A percentile compares a stretch with the other conserved stretches of the same genome.
Evolutionary conservation across 2,113 vertebrate genomes (phyloP).

Genomic region (Solea senegalensis): DNA sequence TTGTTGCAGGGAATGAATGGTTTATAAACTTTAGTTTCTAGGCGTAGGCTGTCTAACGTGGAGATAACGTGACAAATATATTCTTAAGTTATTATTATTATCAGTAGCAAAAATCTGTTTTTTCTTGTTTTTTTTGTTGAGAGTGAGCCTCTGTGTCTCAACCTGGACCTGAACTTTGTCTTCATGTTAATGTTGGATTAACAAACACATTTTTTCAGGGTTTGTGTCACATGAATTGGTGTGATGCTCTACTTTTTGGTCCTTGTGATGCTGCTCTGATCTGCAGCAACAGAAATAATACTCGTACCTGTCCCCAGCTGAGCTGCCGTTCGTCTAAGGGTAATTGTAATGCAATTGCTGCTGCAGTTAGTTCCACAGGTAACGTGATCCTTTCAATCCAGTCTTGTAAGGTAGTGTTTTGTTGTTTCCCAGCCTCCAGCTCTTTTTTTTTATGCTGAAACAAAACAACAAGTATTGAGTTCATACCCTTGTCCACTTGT

Average conservation of each 20-base stretch:
- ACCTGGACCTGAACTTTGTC: too few species aligned
- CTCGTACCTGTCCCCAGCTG: background rate
- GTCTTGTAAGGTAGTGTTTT: slow-evolving; percentile 53
- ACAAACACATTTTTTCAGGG: background rate
- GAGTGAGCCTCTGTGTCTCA: too few species aligned
- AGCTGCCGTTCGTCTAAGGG: slow-evolving; percentile 9
- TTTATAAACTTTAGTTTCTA: too few species aligned
- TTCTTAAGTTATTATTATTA: too few species aligned
- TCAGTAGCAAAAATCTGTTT: too few species aligned
- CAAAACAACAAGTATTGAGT: slow-evolving; percentile 62
- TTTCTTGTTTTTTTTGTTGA: too few species aligned
- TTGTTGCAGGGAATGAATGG: too few species aligned
- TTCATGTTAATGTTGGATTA: background rate
- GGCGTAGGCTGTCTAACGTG: too few species aligned
- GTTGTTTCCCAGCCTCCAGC: slow-evolving; percentile 58
- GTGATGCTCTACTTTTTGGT: background rate
- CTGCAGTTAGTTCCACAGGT: slow-evolving; percentile 52
- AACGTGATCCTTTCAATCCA: slow-evolving; percentile 61
- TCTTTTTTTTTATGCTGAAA: slow-evolving; percentile 20
- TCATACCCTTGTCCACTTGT: slow-evolving; percentile 48
- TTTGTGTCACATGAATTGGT: slow-evolving; percentile 12
- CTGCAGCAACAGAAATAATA: background rate
- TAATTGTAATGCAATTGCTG: slow-evolving; percentile 30
- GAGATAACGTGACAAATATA: too few species aligned
- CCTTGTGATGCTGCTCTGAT: background rate